Conservation (phyloP, 2,797 vertebrate species). For the Rhinella marina region DNA sequence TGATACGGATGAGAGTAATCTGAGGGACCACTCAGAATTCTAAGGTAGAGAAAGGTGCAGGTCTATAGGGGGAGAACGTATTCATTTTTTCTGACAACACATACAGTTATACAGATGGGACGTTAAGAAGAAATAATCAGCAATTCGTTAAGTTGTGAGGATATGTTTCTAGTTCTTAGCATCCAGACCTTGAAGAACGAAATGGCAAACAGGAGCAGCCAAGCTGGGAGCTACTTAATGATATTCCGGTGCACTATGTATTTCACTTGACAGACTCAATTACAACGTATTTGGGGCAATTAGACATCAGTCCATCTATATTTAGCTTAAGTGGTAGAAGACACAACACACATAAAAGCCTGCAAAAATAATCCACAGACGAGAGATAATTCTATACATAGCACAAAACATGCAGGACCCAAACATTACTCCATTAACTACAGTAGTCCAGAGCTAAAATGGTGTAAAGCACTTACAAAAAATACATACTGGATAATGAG, state of each 20-base stretch:
- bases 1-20: no score
- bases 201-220: neutral
- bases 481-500: conserved; percentile 1
- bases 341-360: neutral
- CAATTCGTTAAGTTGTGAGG: neutral
- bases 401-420: neutral
- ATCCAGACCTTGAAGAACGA: neutral
- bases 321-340: neutral
- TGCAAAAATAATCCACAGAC: neutral
- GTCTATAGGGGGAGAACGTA: no score
- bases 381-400: neutral
- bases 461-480: conserved; percentile 2
- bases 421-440: neutral
- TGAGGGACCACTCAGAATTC: no score
- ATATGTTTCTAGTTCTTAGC: neutral
- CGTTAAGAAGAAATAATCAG: neutral
- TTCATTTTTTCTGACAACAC: no score
- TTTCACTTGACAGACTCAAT: neutral
- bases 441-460: neutral
- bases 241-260: neutral
- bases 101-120: neutral
- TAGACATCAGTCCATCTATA: neutral
- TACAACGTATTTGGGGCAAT: neutral
- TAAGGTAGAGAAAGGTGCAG: neutral
- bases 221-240: neutral